Conservation (phyloP, 2,888 invertebrate genomes). For the Macaria notata region DNA sequence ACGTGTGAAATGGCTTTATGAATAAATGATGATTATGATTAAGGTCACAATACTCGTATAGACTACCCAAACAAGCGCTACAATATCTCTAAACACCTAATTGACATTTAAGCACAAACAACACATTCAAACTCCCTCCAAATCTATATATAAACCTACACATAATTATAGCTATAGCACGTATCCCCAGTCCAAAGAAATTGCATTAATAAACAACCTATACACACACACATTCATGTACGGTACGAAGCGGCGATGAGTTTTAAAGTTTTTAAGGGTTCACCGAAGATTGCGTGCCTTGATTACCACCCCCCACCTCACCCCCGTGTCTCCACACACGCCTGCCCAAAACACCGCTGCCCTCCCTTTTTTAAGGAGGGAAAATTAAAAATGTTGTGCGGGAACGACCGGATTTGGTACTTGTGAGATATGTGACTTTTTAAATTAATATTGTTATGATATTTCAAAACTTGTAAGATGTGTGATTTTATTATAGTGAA, state of each 20-base stretch:
- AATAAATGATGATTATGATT: too few relatives aligned
- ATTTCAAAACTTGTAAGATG: too few relatives aligned
- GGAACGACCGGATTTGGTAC: slow-evolving; percentile 56
- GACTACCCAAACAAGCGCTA: too few relatives aligned
- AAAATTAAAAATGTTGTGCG: slow-evolving; percentile 78
- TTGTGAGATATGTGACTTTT: slow-evolving; percentile 55
- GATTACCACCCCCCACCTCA: slow-evolving; percentile 75
- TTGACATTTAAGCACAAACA: too few relatives aligned
- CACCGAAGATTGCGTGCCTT: slow-evolving; percentile 85
- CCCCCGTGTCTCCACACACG: slow-evolving; percentile 61
- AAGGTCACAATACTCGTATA: too few relatives aligned
- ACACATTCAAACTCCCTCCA: too few relatives aligned
- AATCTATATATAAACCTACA: too few relatives aligned
- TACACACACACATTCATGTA: slow-evolving; percentile 21
- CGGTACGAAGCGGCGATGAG: slow-evolving; percentile 73
- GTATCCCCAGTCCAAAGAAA: slow-evolving; percentile 41
- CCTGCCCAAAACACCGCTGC: slow-evolving; percentile 66
- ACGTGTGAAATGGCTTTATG: too few relatives aligned
- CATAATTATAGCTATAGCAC: not conserved
- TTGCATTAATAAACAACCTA: slow-evolving; percentile 51
- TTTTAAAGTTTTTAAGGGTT: slow-evolving; percentile 85
- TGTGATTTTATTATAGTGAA: too few relatives aligned
- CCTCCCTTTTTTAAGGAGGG: slow-evolving; percentile 82
- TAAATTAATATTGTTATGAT: not conserved
- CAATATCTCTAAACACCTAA: too few relatives aligned